Evolutionary conservation across 2,113 vertebrate genomes (phyloP).

Genomic region (Mastomys natalensis): DNA sequence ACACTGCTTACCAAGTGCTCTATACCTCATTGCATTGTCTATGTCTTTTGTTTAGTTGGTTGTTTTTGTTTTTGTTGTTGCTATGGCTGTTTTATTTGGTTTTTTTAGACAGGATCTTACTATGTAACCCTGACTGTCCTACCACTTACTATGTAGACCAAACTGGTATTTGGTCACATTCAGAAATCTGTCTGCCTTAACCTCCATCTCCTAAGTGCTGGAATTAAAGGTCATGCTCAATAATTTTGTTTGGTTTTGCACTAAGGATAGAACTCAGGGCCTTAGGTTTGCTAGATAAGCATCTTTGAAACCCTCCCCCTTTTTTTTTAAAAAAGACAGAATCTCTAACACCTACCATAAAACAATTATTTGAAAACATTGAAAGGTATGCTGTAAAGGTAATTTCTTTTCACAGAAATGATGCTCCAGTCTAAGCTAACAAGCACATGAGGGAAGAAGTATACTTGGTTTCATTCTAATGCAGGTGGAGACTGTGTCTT

Average conservation of each 20-base stretch:
- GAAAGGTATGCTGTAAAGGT: background rate
- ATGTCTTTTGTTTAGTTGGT: background rate
- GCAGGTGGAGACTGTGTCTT: background rate
- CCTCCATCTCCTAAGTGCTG: background rate
- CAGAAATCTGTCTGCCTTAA: background rate
- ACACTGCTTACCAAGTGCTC: background rate
- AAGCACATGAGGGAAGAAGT: background rate
- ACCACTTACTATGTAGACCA: background rate
- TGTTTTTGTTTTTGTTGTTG: background rate
- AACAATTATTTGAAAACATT: conserved; percentile 1
- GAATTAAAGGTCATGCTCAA: background rate
- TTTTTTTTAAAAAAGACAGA: background rate
- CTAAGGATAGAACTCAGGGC: background rate
- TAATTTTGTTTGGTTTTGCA: background rate
- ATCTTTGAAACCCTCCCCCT: background rate
- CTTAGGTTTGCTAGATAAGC: background rate
- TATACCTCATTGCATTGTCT: background rate
- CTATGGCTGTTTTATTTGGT: background rate
- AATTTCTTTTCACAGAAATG: background rate
- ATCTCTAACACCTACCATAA: background rate
- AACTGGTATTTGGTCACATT: background rate
- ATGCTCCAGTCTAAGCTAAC: background rate
- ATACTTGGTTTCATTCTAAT: background rate
- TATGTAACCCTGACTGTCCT: background rate
- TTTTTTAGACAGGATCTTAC: background rate